Evolutionary conservation across 2,888 invertebrate genomes (phyloP), one percentile per base, ranked within the genome.

Genomic region (Drosophila kuntzei): DNA sequence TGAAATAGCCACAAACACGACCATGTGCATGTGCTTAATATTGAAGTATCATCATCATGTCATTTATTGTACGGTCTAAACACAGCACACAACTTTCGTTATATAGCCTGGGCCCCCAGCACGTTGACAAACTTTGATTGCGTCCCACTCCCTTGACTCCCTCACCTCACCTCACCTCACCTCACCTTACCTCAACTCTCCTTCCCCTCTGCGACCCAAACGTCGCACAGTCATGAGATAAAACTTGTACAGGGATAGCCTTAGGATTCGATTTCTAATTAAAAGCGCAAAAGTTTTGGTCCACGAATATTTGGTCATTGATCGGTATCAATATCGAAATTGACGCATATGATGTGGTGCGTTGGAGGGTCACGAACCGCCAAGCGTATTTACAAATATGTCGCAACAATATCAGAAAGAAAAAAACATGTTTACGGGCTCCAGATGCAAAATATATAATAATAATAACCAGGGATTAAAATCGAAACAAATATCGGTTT

Each of bases 221-320:
- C 16, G 32, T n/a, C 44, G 36, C 46, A 37, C 43, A 51, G 20
- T 22, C 49, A 18, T 41, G 25, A 66, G 83, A 68, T 72, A 71
- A 72, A 76, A 73, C 67, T 77, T 87, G 64, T 32, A 41, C 66
- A 63, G 66, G 57, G 43, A 50, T 67, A 63, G 80, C 78, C 81
- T 66, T 64, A 61, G 71, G 75, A 68, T 71, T 83, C 75, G 85
- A 85, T 80, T 83, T 87, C 75, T 89, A 83, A 83, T 83, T 83
- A 89, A 83, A 89, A 84, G 88, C 61, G 61, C 68, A 71, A 71
- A 87, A 83, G 57, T 87, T 83, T 82, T 66, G 44, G n/a, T 34
- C 34, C 32, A 63, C 60, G 55, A 61, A 55, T 65, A 64, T 68
- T 64, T 51, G 63, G 59, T 43, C 54, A 54, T 68, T 79, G 79